Conservation (phyloP, 2,797 vertebrate species). For the Ctenochaetus hawaiiensis region DNA sequence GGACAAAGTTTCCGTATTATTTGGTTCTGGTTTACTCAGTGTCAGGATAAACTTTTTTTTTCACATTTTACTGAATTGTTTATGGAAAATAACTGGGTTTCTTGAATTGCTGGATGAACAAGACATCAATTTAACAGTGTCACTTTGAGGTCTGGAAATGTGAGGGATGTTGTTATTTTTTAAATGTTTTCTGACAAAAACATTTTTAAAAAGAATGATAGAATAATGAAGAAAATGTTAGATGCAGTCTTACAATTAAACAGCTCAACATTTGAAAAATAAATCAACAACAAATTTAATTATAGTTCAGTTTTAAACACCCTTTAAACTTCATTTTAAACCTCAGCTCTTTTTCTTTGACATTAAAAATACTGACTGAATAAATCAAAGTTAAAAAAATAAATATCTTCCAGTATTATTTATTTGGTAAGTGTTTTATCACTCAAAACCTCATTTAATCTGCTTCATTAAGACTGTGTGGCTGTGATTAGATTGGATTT, state of each 20-base stretch:
- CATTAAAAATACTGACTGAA: not conserved
- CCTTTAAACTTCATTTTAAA: not conserved
- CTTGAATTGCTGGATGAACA: not conserved
- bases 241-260: not conserved
- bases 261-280: not conserved
- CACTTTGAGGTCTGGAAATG: not conserved
- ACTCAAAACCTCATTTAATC: not conserved
- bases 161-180: not conserved
- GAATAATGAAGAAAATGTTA: not conserved
- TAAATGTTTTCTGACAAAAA: not conserved
- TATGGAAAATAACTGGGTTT: not conserved
- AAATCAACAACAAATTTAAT: not conserved
- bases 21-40: not conserved
- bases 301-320: not conserved
- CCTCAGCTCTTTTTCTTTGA: not conserved
- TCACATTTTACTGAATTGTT: not conserved
- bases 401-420: not conserved
- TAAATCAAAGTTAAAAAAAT: conserved; percentile 2
- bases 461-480: not conserved
- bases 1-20: conserved; percentile 4
- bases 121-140: not conserved
- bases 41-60: not conserved
- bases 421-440: not conserved
- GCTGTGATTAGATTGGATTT: not conserved
- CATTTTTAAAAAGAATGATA: not conserved